Conservation (phyloP, 1,140 invertebrate species). For the Bombus impatiens region DNA sequence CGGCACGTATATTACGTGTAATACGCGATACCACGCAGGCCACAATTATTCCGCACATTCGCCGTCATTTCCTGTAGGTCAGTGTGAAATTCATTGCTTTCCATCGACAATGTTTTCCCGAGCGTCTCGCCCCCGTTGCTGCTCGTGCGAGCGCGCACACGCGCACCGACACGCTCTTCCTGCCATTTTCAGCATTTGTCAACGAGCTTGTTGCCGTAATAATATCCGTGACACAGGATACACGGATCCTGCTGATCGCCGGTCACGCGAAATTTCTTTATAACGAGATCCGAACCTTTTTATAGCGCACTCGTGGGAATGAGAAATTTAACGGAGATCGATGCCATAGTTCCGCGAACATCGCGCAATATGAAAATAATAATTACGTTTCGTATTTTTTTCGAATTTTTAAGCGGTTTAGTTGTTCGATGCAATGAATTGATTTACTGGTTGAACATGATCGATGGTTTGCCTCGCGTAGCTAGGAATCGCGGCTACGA, state of each 20-base stretch:
- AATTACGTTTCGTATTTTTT: no score
- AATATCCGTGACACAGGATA: neutral
- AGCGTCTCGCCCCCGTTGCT: neutral
- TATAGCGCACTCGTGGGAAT: neutral
- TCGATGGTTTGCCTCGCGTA: neutral
- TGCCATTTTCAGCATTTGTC: neutral
- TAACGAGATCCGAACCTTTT: neutral
- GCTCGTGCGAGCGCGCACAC: no score
- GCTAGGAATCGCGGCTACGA: no score
- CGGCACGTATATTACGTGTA: slow-evolving; percentile 32
- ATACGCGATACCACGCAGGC: slow-evolving; percentile 17
- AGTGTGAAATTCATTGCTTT: slow-evolving; percentile 57
- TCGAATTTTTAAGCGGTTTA: neutral
- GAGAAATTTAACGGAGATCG: neutral
- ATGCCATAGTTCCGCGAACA: neutral
- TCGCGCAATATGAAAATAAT: neutral
- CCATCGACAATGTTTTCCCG: slow-evolving; percentile 3
- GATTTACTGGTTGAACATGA: neutral
- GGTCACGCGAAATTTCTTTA: neutral
- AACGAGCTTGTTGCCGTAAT: neutral
- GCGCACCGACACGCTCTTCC: neutral
- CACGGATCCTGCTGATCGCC: neutral
- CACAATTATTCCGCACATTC: slow-evolving; percentile 31
- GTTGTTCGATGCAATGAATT: no score
- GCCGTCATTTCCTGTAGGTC: slow-evolving; percentile 58